Conservation (phyloP, 2,797 vertebrate genomes). For the Tadarida brasiliensis region DNA sequence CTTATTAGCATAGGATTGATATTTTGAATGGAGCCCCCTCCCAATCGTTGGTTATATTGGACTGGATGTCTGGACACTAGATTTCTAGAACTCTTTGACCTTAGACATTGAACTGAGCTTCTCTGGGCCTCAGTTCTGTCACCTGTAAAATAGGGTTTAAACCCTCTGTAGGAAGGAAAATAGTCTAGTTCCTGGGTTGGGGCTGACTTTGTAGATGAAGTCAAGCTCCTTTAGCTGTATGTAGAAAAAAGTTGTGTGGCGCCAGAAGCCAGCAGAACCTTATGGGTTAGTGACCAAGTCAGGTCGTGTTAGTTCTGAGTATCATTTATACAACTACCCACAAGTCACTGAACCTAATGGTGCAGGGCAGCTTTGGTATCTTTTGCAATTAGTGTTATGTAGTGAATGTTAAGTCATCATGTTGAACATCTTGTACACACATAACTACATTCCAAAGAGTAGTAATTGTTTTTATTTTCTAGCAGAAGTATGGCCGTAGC, state of each 20-base stretch:
- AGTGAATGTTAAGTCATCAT: not conserved
- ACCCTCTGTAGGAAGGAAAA: not conserved
- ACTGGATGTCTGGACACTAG: not conserved
- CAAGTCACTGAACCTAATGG: not conserved
- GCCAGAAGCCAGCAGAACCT: not conserved
- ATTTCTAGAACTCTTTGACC: not conserved
- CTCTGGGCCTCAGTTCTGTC: not conserved
- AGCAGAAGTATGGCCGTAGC: not conserved
- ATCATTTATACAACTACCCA: not conserved
- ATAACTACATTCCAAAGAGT: not conserved
- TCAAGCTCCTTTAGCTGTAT: not conserved
- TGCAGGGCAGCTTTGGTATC: not conserved
- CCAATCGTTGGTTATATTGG: not conserved
- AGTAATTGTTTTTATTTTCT: constrained; percentile 31
- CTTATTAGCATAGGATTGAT: not conserved
- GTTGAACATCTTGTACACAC: not conserved
- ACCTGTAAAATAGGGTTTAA: not conserved
- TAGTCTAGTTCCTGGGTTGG: not conserved
- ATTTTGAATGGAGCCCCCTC: not conserved
- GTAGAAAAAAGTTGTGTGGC: not conserved
- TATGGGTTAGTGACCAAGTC: not conserved
- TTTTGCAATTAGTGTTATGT: not conserved
- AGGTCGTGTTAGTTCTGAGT: not conserved
- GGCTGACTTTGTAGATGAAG: not conserved
- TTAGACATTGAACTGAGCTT: not conserved